These are phyloP conservation scores for Myzus persicae DNA, from an alignment of 1,140 invertebrate genomes.

Conservation along the genomic window DNA sequence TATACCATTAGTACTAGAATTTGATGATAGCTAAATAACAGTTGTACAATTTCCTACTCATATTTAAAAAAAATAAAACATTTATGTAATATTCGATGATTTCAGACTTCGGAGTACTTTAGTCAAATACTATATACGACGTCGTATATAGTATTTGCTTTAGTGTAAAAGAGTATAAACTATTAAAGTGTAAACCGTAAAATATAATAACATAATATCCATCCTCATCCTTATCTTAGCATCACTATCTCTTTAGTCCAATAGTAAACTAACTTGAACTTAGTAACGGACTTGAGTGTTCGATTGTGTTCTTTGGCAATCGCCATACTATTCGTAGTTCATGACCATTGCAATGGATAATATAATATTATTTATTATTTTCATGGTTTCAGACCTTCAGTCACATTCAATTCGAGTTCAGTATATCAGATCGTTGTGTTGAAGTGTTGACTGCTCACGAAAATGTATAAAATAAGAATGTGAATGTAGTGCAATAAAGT, in stretches of 20 bases:
- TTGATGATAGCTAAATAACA: neutral
- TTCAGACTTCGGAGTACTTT: too few relatives aligned
- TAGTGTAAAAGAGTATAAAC: too few relatives aligned
- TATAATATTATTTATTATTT: neutral
- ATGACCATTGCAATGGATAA: neutral
- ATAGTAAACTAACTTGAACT: constrained; percentile 17
- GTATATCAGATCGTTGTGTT: too few relatives aligned
- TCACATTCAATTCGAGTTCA: neutral
- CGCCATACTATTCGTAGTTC: neutral
- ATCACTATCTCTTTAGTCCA: neutral
- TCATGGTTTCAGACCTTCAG: neutral
- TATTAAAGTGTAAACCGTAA: neutral
- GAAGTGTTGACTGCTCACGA: neutral
- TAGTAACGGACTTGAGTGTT: neutral
- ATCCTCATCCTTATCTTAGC: neutral
- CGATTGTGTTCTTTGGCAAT: neutral
- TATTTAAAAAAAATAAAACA: neutral
- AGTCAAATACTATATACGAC: too few relatives aligned
- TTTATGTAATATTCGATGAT: neutral
- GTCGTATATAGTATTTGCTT: too few relatives aligned
- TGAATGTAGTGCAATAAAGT: neutral
- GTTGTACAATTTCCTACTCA: neutral
- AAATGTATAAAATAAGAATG: neutral
- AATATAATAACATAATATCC: neutral
- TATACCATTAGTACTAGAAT: neutral